A percentile compares a stretch with the other conserved stretches of the same genome.
phyloP scores from a whole-genome alignment of 53 echinoderm and acorn worm genomes.

The Crossaster papposus region DNA sequence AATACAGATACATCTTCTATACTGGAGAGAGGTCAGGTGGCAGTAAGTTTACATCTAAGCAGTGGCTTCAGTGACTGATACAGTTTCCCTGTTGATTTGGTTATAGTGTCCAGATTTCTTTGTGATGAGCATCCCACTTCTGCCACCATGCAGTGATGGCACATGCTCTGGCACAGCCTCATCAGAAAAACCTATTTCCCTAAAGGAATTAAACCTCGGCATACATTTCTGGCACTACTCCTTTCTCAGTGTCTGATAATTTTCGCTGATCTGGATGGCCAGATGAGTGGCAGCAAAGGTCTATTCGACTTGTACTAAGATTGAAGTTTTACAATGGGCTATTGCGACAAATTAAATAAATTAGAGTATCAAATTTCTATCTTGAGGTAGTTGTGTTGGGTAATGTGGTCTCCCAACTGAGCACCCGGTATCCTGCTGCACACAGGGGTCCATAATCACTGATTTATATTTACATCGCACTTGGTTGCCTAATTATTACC shows the following conservation, averaged over 20 bases:
- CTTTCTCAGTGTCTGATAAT: not conserved
- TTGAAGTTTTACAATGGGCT: not conserved
- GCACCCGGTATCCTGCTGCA: not conserved
- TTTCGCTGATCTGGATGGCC: not conserved
- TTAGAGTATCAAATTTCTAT: not conserved
- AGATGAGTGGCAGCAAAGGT: not conserved
- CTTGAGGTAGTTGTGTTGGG: not conserved
- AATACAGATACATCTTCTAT: not conserved
- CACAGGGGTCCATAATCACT: not conserved
- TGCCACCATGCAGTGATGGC: not conserved
- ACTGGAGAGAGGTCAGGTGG: not conserved
- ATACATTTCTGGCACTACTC: not conserved
- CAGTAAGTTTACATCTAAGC: not conserved
- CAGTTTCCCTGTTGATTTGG: not conserved
- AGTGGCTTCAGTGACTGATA: not conserved
- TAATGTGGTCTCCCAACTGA: not conserved
- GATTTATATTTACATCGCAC: not conserved
- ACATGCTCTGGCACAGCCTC: not conserved
- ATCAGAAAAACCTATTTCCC: not conserved
- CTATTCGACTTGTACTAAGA: not conserved
- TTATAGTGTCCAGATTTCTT: not conserved
- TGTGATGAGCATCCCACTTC: constrained; percentile 1
- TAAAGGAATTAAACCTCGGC: not conserved
- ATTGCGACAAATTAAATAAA: not conserved
- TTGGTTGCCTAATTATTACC: too few relatives aligned